Conservation (phyloP, 2,888 invertebrate species). For the Toxonevra muliebris region DNA sequence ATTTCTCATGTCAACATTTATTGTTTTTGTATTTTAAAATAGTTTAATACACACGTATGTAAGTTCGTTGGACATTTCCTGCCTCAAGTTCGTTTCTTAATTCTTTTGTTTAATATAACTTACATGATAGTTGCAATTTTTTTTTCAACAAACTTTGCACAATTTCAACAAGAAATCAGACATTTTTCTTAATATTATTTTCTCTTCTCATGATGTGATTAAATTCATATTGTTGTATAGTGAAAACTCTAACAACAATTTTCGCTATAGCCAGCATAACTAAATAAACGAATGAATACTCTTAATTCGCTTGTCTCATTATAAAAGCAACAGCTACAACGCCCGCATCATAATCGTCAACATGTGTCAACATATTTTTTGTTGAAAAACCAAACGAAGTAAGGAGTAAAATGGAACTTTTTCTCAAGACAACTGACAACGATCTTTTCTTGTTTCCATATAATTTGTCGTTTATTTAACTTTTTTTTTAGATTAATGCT, state of each 20-base stretch:
- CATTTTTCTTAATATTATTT: not conserved
- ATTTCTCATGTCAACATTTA: too few relatives aligned
- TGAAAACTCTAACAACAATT: too few relatives aligned
- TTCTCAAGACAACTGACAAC: not conserved
- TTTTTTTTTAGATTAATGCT: slow-evolving; percentile 21
- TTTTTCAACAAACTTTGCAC: not conserved
- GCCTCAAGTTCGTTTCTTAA: slow-evolving; percentile 17
- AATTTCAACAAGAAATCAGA: not conserved
- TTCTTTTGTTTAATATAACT: slow-evolving; percentile 15
- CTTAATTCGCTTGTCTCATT: too few relatives aligned
- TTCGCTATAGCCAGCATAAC: too few relatives aligned
- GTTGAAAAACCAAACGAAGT: too few relatives aligned
- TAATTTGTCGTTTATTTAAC: slow-evolving; percentile 33
- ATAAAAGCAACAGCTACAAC: not conserved
- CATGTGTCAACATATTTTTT: too few relatives aligned
- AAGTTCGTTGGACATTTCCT: not conserved
- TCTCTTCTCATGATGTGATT: too few relatives aligned
- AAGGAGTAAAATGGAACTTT: not conserved
- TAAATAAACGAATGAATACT: too few relatives aligned
- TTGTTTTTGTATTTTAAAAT: too few relatives aligned
- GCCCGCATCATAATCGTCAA: not conserved
- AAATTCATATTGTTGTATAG: too few relatives aligned
- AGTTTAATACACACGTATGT: too few relatives aligned
- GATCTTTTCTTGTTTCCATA: slow-evolving; percentile 4
- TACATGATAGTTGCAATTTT: not conserved